phyloP scores from a whole-genome alignment of 1,140 invertebrate species.

The Trinorchestia longiramus region DNA sequence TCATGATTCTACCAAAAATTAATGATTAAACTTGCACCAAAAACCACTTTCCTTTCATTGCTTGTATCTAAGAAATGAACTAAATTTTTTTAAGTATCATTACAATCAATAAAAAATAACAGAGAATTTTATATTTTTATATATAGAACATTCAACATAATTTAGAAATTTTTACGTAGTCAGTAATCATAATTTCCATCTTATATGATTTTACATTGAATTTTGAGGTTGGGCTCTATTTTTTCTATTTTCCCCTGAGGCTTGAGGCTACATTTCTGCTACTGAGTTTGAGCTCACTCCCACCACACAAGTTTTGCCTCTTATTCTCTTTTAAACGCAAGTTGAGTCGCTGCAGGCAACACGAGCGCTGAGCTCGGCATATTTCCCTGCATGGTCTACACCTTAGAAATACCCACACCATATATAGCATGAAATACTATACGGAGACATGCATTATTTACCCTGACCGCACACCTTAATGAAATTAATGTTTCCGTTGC shows the following conservation, averaged over 20 bases:
- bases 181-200: neutral
- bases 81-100: too few relatives aligned
- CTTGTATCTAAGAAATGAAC: too few relatives aligned
- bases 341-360: neutral
- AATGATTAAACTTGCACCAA: neutral
- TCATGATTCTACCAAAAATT: neutral
- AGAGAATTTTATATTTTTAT: neutral
- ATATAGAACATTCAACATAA: too few relatives aligned
- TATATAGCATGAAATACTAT: neutral
- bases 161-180: neutral
- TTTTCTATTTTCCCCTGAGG: neutral
- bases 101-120: neutral
- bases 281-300: neutral
- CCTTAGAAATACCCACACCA: neutral
- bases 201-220: neutral
- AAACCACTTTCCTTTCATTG: too few relatives aligned
- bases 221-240: neutral
- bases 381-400: neutral
- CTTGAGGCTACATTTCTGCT: neutral
- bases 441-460: neutral
- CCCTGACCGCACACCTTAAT: too few relatives aligned
- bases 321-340: neutral
- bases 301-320: neutral
- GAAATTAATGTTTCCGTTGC: too few relatives aligned
- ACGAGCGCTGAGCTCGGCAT: neutral